Percentiles rank a stretch among this genome's conserved stretches.
phyloP scores from a whole-genome alignment of 2,113 vertebrate genomes.

The Dinomys branickii region DNA sequence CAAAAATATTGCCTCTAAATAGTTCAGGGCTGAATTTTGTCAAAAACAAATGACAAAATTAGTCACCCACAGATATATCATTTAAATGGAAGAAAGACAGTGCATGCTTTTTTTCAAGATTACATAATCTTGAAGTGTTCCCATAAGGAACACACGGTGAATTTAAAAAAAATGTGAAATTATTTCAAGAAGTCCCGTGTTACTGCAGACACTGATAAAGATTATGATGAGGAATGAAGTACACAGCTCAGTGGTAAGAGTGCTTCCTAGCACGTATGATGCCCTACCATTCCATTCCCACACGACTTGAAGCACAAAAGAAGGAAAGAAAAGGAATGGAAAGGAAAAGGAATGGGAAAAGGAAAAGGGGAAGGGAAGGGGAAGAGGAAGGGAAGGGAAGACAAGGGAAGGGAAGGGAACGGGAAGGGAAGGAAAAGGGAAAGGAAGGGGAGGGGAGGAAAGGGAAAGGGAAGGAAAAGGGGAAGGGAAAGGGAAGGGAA shows the following conservation, averaged over 20 bases:
- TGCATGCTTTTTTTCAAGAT: not conserved
- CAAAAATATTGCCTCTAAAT: conserved; percentile 52
- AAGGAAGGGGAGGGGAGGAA: too few species aligned
- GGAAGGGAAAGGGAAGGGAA: too few species aligned
- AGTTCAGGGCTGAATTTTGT: conserved; percentile 36
- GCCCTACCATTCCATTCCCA: not conserved
- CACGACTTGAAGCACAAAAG: not conserved
- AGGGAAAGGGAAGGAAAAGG: too few species aligned
- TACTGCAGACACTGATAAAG: conserved; percentile 23
- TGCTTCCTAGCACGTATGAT: not conserved
- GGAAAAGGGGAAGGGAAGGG: too few species aligned
- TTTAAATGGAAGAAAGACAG: conserved; percentile 33
- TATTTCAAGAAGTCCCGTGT: conserved; percentile 14
- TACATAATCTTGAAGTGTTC: conserved; percentile 1
- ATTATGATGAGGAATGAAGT: not conserved
- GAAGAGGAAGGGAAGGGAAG: too few species aligned
- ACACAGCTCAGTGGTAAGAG: not conserved
- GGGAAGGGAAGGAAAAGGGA: too few species aligned
- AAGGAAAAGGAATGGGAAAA: too few species aligned
- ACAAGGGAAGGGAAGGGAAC: too few species aligned
- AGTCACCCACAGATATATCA: not conserved
- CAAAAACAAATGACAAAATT: conserved; percentile 43
- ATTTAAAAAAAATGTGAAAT: conserved; percentile 22
- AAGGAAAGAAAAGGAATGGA: not conserved
- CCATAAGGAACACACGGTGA: conserved; percentile 17